These are phyloP conservation scores for Chondrosia reniformis DNA, from an alignment of 37 sponge, comb jelly and placozoan species.

Conservation along the genomic window DNA sequence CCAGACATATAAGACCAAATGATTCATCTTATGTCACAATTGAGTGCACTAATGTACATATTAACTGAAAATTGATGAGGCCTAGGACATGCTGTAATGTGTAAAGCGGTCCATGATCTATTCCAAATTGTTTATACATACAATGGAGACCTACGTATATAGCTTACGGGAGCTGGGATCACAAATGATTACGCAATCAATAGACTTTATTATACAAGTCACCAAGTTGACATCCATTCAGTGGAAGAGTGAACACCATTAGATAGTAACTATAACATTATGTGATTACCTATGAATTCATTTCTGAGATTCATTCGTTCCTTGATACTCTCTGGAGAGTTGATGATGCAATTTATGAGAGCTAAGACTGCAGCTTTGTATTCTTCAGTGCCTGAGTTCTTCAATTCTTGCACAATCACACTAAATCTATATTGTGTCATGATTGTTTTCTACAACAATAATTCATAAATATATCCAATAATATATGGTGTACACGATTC, in stretches of 20 bases:
- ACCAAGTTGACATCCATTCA: too few relatives aligned
- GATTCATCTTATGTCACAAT: too few relatives aligned
- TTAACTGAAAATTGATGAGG: too few relatives aligned
- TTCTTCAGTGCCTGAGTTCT: constrained; percentile 48
- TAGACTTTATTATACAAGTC: too few relatives aligned
- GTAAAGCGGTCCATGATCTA: too few relatives aligned
- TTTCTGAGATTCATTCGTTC: constrained; percentile 50
- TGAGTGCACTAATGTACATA: too few relatives aligned
- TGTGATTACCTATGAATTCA: constrained; percentile 55
- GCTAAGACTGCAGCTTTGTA: constrained; percentile 57
- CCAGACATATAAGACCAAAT: too few relatives aligned
- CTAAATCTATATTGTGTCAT: constrained; percentile 71
- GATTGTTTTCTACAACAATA: constrained; percentile 41
- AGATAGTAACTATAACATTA: background rate
- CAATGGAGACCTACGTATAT: background rate
- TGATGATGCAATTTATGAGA: constrained; percentile 83
- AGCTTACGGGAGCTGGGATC: constrained; percentile 36
- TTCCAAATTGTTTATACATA: background rate
- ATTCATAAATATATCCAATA: background rate
- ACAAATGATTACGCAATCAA: too few relatives aligned
- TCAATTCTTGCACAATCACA: constrained; percentile 63
- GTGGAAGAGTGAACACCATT: background rate
- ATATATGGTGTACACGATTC: background rate
- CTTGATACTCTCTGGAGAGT: constrained; percentile 26
- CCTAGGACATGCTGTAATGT: too few relatives aligned